These are phyloP conservation scores for Musca domestica DNA, from an alignment of 1,140 invertebrate species.

Conservation along the genomic window DNA sequence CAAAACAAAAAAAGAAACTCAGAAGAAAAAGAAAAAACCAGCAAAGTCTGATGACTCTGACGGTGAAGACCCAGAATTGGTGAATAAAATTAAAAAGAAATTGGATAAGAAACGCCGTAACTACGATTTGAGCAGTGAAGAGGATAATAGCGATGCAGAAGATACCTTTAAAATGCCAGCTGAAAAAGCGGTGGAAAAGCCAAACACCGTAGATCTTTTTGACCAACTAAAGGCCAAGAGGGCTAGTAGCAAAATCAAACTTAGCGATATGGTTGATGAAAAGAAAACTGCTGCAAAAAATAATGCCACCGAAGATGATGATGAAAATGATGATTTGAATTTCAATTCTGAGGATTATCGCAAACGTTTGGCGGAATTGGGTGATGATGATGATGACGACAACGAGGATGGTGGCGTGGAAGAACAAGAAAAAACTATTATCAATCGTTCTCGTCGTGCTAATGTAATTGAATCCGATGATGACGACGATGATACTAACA, in stretches of 20 bases:
- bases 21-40: slow-evolving; percentile 29
- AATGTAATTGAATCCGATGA: slow-evolving; percentile 53
- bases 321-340: slow-evolving; percentile 42
- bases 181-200: background rate
- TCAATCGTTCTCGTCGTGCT: slow-evolving; percentile 47
- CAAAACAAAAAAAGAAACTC: slow-evolving; percentile 26
- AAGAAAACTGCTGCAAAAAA: slow-evolving; percentile 18
- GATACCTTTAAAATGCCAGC: background rate
- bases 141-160: slow-evolving; percentile 24
- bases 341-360: slow-evolving; percentile 52
- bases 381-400: slow-evolving; percentile 32
- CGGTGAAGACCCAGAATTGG: slow-evolving; percentile 26
- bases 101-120: slow-evolving; percentile 40
- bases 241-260: slow-evolving; percentile 39
- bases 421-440: slow-evolving; percentile 27
- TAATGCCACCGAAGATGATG: background rate
- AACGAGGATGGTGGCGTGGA: slow-evolving; percentile 22
- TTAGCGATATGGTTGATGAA: slow-evolving; percentile 19
- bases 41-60: slow-evolving; percentile 28
- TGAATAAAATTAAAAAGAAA: slow-evolving; percentile 40
- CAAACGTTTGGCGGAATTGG: slow-evolving; percentile 43
- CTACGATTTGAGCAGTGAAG: slow-evolving; percentile 36
- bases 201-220: slow-evolving; percentile 40
- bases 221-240: slow-evolving; percentile 50
- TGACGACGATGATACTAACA: slow-evolving; percentile 27